Conservation (phyloP, 2,113 vertebrate genomes). For the Nothoprocta pentlandii region DNA sequence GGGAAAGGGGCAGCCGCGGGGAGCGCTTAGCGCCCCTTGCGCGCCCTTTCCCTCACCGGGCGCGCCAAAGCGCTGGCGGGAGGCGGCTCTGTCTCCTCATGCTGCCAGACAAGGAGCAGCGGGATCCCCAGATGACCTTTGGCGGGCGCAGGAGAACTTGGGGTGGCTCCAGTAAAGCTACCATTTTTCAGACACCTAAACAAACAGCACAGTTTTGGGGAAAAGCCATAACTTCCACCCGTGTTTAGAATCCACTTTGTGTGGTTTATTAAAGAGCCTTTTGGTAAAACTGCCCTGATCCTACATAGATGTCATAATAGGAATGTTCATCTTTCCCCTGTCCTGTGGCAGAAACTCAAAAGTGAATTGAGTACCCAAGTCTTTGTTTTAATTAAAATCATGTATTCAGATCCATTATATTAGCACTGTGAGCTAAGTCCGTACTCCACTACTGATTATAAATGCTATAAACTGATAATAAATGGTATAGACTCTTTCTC, state of each 20-base stretch:
- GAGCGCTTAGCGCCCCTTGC: not conserved
- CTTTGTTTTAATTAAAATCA: not conserved
- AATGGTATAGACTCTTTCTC: not conserved
- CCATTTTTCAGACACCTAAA: not conserved
- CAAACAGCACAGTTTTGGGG: not conserved
- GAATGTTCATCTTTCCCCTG: not conserved
- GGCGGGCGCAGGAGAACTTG: too few species aligned
- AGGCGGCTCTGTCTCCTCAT: too few species aligned
- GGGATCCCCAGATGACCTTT: not conserved
- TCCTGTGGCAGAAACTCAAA: not conserved
- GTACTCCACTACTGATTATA: not conserved
- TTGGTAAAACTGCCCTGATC: not conserved
- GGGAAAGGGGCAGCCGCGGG: not conserved
- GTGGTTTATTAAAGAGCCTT: not conserved
- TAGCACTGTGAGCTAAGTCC: not conserved
- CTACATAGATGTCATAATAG: fast-evolving
- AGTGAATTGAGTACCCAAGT: fast-evolving
- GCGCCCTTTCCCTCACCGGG: not conserved
- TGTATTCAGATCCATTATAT: not conserved
- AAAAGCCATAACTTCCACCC: fast-evolving
- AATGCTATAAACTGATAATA: not conserved
- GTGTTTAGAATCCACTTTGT: too few species aligned
- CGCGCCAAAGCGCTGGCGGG: too few species aligned
- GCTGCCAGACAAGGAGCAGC: not conserved
- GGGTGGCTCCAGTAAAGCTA: not conserved